Evolutionary conservation across 2,797 vertebrate genomes (phyloP).

Genomic region (Eulemur coronatus): DNA sequence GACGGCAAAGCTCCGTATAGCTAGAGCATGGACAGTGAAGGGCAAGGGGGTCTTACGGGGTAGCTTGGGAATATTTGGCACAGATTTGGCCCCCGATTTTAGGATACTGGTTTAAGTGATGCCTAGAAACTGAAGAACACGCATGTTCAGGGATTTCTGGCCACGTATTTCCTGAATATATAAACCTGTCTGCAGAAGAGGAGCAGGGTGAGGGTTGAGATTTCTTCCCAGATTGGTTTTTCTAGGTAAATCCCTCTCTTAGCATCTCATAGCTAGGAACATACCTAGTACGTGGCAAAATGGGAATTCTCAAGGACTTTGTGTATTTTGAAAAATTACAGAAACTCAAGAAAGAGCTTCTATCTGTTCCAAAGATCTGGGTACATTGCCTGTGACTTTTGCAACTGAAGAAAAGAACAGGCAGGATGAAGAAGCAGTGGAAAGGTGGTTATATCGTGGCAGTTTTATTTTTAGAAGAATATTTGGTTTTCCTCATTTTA

Average conservation of each 20-base stretch:
- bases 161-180: neutral
- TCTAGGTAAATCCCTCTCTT: neutral
- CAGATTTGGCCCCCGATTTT: neutral
- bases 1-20: neutral
- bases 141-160: neutral
- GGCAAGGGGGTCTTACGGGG: neutral
- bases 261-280: neutral
- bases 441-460: neutral
- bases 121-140: neutral
- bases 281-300: neutral
- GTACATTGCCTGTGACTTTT: neutral
- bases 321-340: neutral
- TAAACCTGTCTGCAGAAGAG: neutral
- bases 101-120: neutral
- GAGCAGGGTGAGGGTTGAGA: neutral
- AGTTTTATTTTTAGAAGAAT: slow-evolving; percentile 21
- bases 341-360: neutral
- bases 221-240: neutral
- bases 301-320: neutral
- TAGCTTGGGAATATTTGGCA: neutral
- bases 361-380: neutral
- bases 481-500: neutral
- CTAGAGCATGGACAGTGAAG: neutral
- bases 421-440: neutral
- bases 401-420: neutral